A percentile compares a stretch with the other conserved stretches of the same genome.
These are phyloP conservation scores for Cabera pusaria DNA, from an alignment of 2,888 invertebrate genomes.

Conservation along the genomic window DNA sequence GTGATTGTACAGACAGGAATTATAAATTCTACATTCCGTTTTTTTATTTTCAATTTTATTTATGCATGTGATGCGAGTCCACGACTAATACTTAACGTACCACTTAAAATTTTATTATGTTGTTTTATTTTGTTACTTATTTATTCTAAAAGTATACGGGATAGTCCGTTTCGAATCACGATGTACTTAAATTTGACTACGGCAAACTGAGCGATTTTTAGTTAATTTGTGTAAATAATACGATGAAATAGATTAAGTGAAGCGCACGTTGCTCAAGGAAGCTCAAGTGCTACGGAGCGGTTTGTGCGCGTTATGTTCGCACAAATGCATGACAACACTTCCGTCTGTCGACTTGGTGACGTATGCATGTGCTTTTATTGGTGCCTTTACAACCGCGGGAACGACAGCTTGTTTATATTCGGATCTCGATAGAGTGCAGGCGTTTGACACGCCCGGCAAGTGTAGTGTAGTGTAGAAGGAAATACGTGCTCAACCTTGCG, in stretches of 20 bases:
- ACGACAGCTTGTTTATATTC: conserved; percentile 8
- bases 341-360: conserved; percentile 38
- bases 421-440: conserved; percentile 23
- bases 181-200: conserved; percentile 60
- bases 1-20: conserved; percentile 80
- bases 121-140: conserved; percentile 55
- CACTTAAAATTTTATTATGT: conserved; percentile 49
- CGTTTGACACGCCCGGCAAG: conserved; percentile 17
- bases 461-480: conserved; percentile 26
- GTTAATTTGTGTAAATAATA: conserved; percentile 33
- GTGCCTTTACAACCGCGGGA: conserved; percentile 40
- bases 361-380: conserved; percentile 58
- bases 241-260: conserved; percentile 26
- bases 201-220: conserved; percentile 44
- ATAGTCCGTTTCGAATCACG: conserved; percentile 39
- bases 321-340: conserved; percentile 63
- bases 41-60: conserved; percentile 63
- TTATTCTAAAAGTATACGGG: conserved; percentile 41
- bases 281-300: conserved; percentile 58
- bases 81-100: conserved; percentile 78
- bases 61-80: conserved; percentile 80
- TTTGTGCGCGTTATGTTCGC: conserved; percentile 58
- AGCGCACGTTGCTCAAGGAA: conserved; percentile 66
- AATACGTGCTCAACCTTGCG: conserved; percentile 48
- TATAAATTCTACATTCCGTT: conserved; percentile 81